A percentile compares a stretch with the other conserved stretches of the same genome.
These are phyloP conservation scores for Colaptes auratus DNA, from an alignment of 2,113 vertebrate species.

Conservation along the genomic window DNA sequence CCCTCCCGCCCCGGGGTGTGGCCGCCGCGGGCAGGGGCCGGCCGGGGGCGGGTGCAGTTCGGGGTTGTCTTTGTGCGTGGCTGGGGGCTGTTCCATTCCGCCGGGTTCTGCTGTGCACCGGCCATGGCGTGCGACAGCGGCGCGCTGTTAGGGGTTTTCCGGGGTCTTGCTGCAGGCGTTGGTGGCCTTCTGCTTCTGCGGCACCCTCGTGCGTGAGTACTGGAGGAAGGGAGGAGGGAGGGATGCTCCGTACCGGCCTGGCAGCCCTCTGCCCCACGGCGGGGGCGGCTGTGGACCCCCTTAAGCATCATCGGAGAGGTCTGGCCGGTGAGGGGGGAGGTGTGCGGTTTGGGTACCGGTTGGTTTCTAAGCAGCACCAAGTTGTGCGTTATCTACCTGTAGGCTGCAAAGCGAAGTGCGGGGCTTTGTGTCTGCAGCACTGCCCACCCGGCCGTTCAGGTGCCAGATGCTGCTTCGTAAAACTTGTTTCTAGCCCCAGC, in stretches of 20 bases:
- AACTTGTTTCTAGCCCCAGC: neutral
- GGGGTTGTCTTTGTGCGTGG: neutral
- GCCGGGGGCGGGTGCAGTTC: neutral
- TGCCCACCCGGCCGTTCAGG: rapidly evolving
- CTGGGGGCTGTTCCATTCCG: neutral
- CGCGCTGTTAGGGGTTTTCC: slow-evolving; percentile 73
- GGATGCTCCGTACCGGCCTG: neutral
- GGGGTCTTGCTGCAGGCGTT: slow-evolving; percentile 77
- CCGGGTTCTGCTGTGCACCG: rapidly evolving
- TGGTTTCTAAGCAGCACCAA: rapidly evolving
- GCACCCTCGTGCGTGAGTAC: slow-evolving; percentile 77
- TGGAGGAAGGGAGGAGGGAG: neutral
- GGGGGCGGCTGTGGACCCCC: neutral
- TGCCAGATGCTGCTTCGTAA: neutral
- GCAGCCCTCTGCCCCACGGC: too few relatives aligned
- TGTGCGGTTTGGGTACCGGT: rapidly evolving
- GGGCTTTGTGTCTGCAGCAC: rapidly evolving
- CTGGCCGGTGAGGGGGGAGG: neutral
- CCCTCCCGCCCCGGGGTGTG: neutral
- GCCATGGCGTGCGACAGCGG: slow-evolving; percentile 68
- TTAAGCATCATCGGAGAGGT: neutral
- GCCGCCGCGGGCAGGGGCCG: neutral
- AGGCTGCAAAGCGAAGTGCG: neutral
- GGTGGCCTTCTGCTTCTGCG: slow-evolving; percentile 76
- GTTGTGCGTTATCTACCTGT: neutral